Evolutionary conservation across 2,888 invertebrate genomes (phyloP).

Genomic region (Apodemia zela): DNA sequence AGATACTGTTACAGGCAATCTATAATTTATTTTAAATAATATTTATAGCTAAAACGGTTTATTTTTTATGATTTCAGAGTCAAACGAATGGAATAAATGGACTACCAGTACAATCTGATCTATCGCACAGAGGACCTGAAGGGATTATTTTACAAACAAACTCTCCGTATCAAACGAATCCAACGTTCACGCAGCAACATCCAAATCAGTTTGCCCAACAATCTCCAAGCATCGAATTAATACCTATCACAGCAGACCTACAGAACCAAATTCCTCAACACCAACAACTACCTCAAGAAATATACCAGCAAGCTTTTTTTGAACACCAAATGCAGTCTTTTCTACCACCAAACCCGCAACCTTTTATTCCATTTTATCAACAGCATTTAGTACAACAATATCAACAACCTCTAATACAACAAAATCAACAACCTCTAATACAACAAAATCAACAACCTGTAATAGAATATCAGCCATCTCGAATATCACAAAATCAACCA

Average conservation of each 20-base stretch:
- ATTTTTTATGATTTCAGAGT: slow-evolving; percentile 38
- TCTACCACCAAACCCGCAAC: not conserved
- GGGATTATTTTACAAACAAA: slow-evolving; percentile 61
- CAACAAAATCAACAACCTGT: not conserved
- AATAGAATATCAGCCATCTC: not conserved
- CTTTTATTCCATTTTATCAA: not conserved
- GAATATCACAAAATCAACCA: not conserved
- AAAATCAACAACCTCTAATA: not conserved
- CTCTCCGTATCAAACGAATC: slow-evolving; percentile 75
- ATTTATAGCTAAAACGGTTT: too few relatives aligned
- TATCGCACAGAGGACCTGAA: slow-evolving; percentile 55
- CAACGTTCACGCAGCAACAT: slow-evolving; percentile 66
- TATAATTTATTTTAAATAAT: too few relatives aligned
- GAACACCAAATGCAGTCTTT: not conserved
- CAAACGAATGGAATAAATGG: slow-evolving; percentile 47
- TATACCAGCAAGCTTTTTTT: slow-evolving; percentile 33
- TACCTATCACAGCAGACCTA: slow-evolving; percentile 60
- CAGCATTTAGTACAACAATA: slow-evolving; percentile 36
- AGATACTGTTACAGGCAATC: too few relatives aligned
- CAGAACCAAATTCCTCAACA: slow-evolving; percentile 36
- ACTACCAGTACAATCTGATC: slow-evolving; percentile 55
- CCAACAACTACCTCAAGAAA: slow-evolving; percentile 32
- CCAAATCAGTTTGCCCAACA: slow-evolving; percentile 63
- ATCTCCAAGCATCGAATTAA: slow-evolving; percentile 62
- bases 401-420: slow-evolving; percentile 29